These are phyloP conservation scores for Myotis myotis DNA, from an alignment of 2,797 vertebrate genomes.

Conservation along the genomic window DNA sequence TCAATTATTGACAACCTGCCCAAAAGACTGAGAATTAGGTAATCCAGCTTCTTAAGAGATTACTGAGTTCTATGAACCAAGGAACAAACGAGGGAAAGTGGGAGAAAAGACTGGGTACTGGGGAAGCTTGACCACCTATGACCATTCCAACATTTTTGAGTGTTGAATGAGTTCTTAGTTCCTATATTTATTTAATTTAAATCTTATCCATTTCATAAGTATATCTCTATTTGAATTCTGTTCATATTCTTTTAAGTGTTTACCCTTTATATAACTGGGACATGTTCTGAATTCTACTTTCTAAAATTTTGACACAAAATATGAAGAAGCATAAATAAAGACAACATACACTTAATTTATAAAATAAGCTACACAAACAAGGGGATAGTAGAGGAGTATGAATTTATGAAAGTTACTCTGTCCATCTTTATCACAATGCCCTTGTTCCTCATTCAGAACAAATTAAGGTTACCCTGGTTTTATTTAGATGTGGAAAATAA, in stretches of 20 bases:
- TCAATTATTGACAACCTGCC: not conserved
- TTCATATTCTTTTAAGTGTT: not conserved
- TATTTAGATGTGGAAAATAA: not conserved
- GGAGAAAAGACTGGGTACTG: not conserved
- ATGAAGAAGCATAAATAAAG: not conserved
- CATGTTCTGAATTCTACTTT: not conserved
- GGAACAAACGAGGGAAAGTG: not conserved
- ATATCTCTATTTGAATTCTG: not conserved
- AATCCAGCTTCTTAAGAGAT: not conserved
- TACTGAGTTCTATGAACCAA: not conserved
- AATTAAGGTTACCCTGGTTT: not conserved
- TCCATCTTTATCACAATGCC: not conserved
- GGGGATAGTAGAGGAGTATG: not conserved
- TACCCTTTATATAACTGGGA: not conserved
- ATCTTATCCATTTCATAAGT: not conserved
- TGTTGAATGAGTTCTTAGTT: not conserved
- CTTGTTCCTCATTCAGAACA: not conserved
- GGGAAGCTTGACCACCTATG: not conserved
- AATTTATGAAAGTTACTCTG: not conserved
- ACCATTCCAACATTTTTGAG: not conserved
- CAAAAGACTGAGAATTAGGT: not conserved
- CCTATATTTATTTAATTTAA: not conserved
- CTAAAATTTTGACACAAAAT: not conserved
- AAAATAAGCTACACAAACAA: not conserved
- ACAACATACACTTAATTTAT: not conserved